Conservation (phyloP, 2,797 vertebrate genomes). For the Bradypodion pumilum region DNA sequence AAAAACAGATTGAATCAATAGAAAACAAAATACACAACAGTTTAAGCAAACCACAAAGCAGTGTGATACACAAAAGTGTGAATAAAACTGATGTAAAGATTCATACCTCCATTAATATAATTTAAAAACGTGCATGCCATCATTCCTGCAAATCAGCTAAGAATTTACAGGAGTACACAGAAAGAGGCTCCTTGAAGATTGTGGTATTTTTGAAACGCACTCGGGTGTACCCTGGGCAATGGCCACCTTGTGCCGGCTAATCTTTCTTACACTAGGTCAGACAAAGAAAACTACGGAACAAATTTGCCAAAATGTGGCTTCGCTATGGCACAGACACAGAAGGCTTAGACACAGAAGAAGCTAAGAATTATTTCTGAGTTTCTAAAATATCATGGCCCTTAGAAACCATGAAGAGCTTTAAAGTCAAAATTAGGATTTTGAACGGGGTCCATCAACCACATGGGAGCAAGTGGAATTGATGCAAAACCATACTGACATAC, state of each 20-base stretch:
- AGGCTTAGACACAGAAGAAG: no score
- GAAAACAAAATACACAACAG: neutral
- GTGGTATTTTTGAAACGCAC: no score
- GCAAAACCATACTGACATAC: neutral
- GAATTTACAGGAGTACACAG: no score
- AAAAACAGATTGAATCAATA: neutral
- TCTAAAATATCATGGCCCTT: neutral
- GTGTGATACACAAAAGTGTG: neutral
- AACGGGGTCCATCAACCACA: neutral
- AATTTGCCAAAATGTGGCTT: no score
- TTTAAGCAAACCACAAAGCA: neutral
- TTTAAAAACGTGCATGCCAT: neutral
- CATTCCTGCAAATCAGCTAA: neutral
- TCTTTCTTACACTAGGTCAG: no score
- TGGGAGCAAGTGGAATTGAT: neutral
- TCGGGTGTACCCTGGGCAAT: no score
- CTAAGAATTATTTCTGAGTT: no score
- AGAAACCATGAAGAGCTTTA: neutral
- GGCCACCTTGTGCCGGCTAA: no score
- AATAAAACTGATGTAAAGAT: neutral
- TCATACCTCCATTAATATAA: neutral
- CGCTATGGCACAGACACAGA: no score
- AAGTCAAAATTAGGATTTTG: neutral
- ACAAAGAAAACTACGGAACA: no score
- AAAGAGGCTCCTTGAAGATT: no score